Conservation (phyloP, 2,888 invertebrate genomes). For the Latrodectus elegans region DNA sequence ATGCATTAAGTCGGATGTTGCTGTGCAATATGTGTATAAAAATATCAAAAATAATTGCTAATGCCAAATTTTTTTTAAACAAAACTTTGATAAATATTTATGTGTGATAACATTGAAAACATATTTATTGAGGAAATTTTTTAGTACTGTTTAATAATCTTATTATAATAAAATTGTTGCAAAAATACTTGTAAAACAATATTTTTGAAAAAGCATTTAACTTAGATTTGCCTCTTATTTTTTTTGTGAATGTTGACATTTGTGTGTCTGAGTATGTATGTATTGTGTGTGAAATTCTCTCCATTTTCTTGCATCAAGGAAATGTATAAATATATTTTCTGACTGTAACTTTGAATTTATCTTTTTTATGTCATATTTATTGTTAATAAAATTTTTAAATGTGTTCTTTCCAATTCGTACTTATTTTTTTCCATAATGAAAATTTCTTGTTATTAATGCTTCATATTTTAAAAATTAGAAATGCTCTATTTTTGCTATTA, state of each 20-base stretch:
- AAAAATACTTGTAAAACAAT: neutral
- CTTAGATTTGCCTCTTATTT: neutral
- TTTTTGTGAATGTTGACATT: neutral
- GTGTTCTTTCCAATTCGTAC: neutral
- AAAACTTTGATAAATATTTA: neutral
- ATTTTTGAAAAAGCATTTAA: neutral
- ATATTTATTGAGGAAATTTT: neutral
- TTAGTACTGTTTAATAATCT: neutral
- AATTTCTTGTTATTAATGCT: too few species aligned
- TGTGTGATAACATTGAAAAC: neutral
- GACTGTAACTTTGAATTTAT: conserved; percentile 6
- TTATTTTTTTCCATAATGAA: too few species aligned
- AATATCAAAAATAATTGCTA: neutral
- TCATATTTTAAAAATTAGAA: too few species aligned
- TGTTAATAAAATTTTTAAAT: conserved; percentile 5
- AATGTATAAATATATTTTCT: conserved; percentile 20
- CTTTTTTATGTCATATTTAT: conserved; percentile 9
- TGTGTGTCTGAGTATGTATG: conserved; percentile 15
- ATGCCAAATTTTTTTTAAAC: neutral
- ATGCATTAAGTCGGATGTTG: conserved; percentile 71
- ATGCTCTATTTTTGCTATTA: too few species aligned
- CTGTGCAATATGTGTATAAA: neutral
- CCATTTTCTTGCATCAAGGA: conserved; percentile 61
- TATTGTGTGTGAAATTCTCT: conserved; percentile 14
- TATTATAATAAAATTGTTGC: neutral